Base-by-base conservation (phyloP, 2,113 vertebrate species). In the Apteryx mantelli region DNA sequence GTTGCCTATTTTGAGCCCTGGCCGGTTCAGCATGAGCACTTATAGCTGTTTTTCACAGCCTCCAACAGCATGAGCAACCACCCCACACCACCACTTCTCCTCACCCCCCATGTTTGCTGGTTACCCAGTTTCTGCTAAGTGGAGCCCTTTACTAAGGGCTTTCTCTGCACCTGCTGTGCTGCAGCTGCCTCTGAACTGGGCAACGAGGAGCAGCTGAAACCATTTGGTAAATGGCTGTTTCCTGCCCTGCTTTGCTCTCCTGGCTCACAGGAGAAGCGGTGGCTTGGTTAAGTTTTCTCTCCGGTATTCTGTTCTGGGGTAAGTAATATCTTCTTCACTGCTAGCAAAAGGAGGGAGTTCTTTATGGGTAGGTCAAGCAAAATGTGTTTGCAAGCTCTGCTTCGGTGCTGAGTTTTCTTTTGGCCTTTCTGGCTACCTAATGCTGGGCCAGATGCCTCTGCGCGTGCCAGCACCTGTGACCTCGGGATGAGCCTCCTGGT, bases 231-330 rank as follows among this genome's bases (percentile, higher is more conserved):
- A 1, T 2, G 8, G 18, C 1, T 1, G 1, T 4, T 50, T 34
- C 17, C 21, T 8, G 4, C 3, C 30, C 17, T 11, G 30, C 7
- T 4, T 22, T 11, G 2, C 1, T 1, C 1, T 9, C 5, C 19
- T 36, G 40, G 1, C 4, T 9, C 6, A 0, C 2, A 1, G 11
- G 8, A 1, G 9, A 15, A 5, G 11, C 2, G 16, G 0, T 0
- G 8, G 4, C 1, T 3, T 0, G 11, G 5, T 0, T 1, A 3
- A 11, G 21, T 5, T 8, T 34, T 36, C 1, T 20, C 14, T 19
- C 1, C 1, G 1, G 3, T 1, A 7, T 9, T 75, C n/a, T 48
- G 2, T 28, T 9, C 7, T 36, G 58, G 5, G 69, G 38, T 92
- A 38, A 92, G 58, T 60, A 4, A 10, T 1, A 6, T 6, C 4